Evolutionary conservation across 1,140 invertebrate species (phyloP).

Genomic region (Akabosia matsudoensis): DNA sequence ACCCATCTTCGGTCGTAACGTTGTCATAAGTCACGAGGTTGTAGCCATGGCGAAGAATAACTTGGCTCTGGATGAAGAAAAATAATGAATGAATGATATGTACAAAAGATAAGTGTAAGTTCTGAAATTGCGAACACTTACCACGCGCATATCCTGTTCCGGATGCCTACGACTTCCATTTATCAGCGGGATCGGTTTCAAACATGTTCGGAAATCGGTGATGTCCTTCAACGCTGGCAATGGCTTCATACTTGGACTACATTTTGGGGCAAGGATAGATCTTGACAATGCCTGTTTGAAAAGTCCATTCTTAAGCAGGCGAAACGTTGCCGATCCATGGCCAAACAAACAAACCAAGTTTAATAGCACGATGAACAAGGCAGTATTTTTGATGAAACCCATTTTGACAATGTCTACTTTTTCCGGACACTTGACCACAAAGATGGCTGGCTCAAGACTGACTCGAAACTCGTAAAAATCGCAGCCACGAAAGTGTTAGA

Average conservation of each 20-base stretch:
- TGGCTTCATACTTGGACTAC: background rate
- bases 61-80: background rate
- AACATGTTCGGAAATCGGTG: background rate
- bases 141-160: background rate
- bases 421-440: too few relatives aligned
- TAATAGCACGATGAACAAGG: too few relatives aligned
- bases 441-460: too few relatives aligned
- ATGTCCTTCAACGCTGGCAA: background rate
- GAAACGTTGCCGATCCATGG: background rate
- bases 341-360: background rate
- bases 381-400: too few relatives aligned
- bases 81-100: background rate
- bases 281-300: background rate
- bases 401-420: too few relatives aligned
- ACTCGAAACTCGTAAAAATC: too few relatives aligned
- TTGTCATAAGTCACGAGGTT: background rate
- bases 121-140: too few relatives aligned
- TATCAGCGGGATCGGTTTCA: background rate
- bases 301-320: background rate
- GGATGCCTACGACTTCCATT: background rate
- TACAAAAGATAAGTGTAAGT: too few relatives aligned
- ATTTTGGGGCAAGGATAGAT: background rate
- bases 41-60: background rate
- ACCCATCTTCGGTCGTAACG: slow-evolving; percentile 3
- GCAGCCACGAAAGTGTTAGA: too few relatives aligned